phyloP scores from a whole-genome alignment of 2,113 vertebrate species.

The Epinephelus lanceolatus region DNA sequence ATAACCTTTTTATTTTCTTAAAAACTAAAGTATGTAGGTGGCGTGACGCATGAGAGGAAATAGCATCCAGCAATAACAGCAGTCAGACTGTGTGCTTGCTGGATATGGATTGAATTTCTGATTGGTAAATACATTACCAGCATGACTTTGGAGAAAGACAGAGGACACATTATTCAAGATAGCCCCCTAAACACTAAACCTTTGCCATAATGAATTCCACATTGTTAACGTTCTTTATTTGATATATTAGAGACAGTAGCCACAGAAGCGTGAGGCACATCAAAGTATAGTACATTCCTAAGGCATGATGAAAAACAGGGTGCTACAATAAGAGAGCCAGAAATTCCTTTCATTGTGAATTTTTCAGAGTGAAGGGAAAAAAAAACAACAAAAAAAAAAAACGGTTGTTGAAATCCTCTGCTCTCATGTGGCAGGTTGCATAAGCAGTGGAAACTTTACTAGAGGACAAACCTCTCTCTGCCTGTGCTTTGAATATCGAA shows the following conservation, averaged over 20 bases:
- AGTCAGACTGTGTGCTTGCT: not conserved
- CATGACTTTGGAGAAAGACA: not conserved
- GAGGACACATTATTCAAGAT: constrained; percentile 18
- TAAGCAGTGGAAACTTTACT: constrained; percentile 84
- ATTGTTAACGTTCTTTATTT: constrained; percentile 19
- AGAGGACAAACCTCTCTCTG: constrained; percentile 79
- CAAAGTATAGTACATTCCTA: constrained; percentile 48
- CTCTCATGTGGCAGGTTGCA: constrained; percentile 75
- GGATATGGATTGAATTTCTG: constrained; percentile 19
- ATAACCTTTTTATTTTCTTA: not conserved
- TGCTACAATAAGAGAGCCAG: constrained; percentile 54
- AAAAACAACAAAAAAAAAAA: constrained; percentile 17
- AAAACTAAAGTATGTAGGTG: constrained; percentile 1
- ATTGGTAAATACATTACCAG: constrained; percentile 24
- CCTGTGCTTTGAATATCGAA: constrained; percentile 73
- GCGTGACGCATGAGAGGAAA: not conserved
- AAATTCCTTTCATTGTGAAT: constrained; percentile 72
- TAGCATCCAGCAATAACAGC: not conserved
- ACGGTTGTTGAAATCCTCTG: constrained; percentile 47
- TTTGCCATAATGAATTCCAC: constrained; percentile 21
- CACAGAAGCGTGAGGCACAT: constrained; percentile 38
- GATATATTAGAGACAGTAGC: constrained; percentile 45
- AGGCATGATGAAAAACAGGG: constrained; percentile 65
- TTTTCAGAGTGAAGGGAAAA: constrained; percentile 40
- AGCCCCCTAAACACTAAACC: not conserved